A percentile compares a stretch with the other conserved stretches of the same genome.
Conservation (phyloP, 2,888 invertebrate genomes). For the Meteorus cinctellus region DNA sequence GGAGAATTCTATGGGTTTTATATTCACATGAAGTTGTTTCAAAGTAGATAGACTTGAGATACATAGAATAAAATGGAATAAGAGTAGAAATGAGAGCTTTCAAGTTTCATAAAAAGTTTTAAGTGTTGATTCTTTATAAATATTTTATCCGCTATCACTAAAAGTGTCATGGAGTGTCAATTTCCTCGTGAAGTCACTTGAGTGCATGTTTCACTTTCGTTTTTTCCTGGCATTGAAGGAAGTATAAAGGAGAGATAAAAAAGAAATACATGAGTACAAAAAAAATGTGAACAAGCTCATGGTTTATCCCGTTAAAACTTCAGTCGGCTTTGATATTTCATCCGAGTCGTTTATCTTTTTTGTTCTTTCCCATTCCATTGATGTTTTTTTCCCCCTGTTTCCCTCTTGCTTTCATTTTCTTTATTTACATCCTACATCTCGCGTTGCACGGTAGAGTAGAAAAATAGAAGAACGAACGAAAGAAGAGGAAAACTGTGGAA, state of each 20-base stretch:
- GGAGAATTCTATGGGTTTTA: too few relatives aligned
- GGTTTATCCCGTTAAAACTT: constrained; percentile 55
- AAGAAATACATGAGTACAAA: constrained; percentile 32
- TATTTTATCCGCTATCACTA: constrained; percentile 36
- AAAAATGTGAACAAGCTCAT: constrained; percentile 44
- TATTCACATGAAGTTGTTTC: too few relatives aligned
- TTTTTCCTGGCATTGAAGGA: constrained; percentile 28
- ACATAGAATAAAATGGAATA: too few relatives aligned
- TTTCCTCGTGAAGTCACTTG: constrained; percentile 23
- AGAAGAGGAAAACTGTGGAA: constrained; percentile 52
- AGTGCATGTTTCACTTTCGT: constrained; percentile 38
- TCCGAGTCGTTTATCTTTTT: constrained; percentile 37
- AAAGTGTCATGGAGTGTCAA: constrained; percentile 23
- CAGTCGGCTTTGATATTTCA: constrained; percentile 49
- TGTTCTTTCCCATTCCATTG: constrained; percentile 29
- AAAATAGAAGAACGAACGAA: constrained; percentile 21
- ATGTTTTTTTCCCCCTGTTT: constrained; percentile 10
- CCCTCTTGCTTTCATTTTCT: constrained; percentile 34
- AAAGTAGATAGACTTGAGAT: too few relatives aligned
- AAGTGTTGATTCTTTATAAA: constrained; percentile 20
- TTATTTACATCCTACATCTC: constrained; percentile 42
- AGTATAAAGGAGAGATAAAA: constrained; percentile 23
- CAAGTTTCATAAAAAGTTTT: constrained; percentile 16
- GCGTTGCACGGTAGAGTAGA: constrained; percentile 28
- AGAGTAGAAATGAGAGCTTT: too few relatives aligned